Percentiles rank a stretch among this genome's conserved stretches.
Conservation (phyloP, 1,140 invertebrate genomes). For the Leucophenga varia region DNA sequence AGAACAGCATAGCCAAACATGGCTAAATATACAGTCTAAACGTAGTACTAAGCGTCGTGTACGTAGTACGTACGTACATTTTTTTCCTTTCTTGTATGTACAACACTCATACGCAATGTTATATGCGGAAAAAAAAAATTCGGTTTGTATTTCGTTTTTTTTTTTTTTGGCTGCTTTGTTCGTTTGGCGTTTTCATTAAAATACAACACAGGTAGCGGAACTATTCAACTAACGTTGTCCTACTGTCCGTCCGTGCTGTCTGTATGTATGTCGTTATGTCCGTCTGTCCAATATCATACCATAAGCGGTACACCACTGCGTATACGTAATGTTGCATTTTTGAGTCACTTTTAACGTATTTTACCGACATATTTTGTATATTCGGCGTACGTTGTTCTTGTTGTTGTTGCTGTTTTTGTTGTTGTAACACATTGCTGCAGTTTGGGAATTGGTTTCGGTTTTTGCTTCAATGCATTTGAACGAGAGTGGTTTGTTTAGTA, state of each 20-base stretch:
- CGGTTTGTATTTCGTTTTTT: background rate
- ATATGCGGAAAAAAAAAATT: too few relatives aligned
- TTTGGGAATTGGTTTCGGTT: slow-evolving; percentile 52
- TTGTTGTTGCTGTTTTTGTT: slow-evolving; percentile 41
- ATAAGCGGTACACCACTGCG: slow-evolving; percentile 53
- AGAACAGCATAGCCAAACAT: too few relatives aligned
- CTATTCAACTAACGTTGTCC: too few relatives aligned
- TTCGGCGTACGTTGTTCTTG: background rate
- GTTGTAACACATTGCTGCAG: slow-evolving; percentile 55
- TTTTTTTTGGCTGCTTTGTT: slow-evolving; percentile 1
- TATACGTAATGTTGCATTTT: slow-evolving; percentile 54
- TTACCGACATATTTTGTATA: too few relatives aligned
- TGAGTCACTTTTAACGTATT: slow-evolving; percentile 24
- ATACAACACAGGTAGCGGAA: too few relatives aligned
- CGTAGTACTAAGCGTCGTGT: background rate
- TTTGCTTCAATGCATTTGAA: too few relatives aligned
- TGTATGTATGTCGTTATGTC: slow-evolving; percentile 14
- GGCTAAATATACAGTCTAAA: too few relatives aligned
- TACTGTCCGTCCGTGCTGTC: slow-evolving; percentile 5
- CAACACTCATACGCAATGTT: background rate
- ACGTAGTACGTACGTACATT: slow-evolving; percentile 7
- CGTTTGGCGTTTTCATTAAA: too few relatives aligned
- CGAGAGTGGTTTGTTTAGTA: too few relatives aligned
- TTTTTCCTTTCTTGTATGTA: background rate
- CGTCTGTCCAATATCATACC: too few relatives aligned